A percentile compares a stretch with the other conserved stretches of the same genome.
Evolutionary conservation across 2,113 vertebrate species (phyloP).

Genomic region (Falco punctatus): DNA sequence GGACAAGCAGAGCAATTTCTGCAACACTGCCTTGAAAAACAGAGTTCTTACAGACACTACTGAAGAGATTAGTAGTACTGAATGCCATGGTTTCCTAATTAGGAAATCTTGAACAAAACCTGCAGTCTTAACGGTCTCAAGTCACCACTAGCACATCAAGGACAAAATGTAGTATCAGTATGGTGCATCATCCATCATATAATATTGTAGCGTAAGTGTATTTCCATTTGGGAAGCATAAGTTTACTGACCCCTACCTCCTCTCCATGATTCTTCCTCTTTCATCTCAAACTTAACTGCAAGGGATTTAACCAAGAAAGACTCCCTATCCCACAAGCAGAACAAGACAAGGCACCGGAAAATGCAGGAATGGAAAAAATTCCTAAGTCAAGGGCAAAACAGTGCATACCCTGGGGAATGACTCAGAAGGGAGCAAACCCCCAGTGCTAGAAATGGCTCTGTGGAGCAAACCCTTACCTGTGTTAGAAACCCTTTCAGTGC

Average conservation of each 20-base stretch:
- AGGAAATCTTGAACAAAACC: background rate
- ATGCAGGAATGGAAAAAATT: background rate
- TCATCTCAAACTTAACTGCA: background rate
- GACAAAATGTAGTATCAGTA: background rate
- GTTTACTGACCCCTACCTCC: background rate
- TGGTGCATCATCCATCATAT: background rate
- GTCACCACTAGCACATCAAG: background rate
- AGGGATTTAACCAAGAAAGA: background rate
- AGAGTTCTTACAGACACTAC: background rate
- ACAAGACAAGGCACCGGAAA: background rate
- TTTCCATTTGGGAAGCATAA: background rate
- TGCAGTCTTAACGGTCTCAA: background rate
- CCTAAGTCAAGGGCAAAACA: background rate
- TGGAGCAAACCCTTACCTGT: background rate
- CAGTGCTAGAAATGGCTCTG: background rate
- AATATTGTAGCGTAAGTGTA: background rate
- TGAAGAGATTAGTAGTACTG: background rate
- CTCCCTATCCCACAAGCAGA: background rate
- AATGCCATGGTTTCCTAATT: background rate
- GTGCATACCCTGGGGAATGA: accelerated
- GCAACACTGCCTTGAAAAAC: background rate
- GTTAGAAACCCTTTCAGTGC: background rate
- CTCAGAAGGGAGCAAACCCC: background rate
- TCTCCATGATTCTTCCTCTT: background rate
- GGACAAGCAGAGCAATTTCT: background rate